Evolutionary conservation across 2,888 invertebrate genomes (phyloP).

Genomic region (Apodemia duryi): DNA sequence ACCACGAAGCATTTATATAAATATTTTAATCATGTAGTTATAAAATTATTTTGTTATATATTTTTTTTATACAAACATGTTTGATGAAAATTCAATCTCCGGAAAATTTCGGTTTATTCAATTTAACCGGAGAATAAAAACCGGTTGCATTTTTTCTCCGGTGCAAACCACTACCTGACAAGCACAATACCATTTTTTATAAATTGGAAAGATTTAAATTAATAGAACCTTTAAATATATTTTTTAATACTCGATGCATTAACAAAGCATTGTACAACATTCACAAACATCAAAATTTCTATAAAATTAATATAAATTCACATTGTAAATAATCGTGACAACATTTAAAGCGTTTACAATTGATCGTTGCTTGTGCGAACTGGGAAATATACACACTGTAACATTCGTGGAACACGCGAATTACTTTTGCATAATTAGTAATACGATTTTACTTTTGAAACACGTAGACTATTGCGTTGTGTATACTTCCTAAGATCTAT

Average conservation of each 20-base stretch:
- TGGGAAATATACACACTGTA: constrained; percentile 20
- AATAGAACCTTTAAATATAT: constrained; percentile 3
- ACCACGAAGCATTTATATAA: too few relatives aligned
- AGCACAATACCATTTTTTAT: not conserved
- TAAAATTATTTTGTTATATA: too few relatives aligned
- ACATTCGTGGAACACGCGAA: not conserved
- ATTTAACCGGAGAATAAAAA: too few relatives aligned
- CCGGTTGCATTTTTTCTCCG: too few relatives aligned
- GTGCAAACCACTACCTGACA: too few relatives aligned
- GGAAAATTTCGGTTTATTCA: too few relatives aligned
- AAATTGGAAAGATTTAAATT: not conserved
- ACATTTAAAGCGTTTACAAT: constrained; percentile 75
- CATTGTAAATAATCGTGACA: constrained; percentile 66
- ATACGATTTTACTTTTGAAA: not conserved
- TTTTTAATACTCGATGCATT: constrained; percentile 53
- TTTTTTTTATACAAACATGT: too few relatives aligned
- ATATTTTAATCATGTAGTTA: too few relatives aligned
- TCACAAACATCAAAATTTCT: constrained; percentile 69
- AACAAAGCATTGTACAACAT: constrained; percentile 73
- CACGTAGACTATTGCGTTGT: not conserved
- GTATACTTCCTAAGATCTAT: not conserved
- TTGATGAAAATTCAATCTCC: too few relatives aligned
- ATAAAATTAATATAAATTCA: constrained; percentile 62
- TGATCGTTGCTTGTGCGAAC: constrained; percentile 58
- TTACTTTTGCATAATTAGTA: not conserved